Evolutionary conservation across 1,140 invertebrate genomes (phyloP).

Genomic region (Drosophila lacertosa): DNA sequence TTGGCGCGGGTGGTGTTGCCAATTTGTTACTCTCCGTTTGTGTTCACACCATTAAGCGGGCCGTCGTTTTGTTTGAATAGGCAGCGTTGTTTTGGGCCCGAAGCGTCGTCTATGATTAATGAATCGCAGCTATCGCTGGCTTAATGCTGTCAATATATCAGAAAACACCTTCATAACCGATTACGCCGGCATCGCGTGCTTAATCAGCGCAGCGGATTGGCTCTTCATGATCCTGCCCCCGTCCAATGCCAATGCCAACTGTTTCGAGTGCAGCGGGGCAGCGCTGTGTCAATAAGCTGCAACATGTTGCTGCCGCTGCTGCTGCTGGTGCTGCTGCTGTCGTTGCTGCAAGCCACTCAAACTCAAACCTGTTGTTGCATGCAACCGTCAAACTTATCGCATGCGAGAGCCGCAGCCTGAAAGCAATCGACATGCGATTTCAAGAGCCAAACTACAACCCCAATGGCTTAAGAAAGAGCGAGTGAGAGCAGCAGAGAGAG

Average conservation of each 20-base stretch:
- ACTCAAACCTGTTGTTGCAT: slow-evolving; percentile 70
- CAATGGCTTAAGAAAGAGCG: slow-evolving; percentile 1
- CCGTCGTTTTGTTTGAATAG: slow-evolving; percentile 63
- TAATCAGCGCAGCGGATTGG: slow-evolving; percentile 47
- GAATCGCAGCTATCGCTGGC: slow-evolving; percentile 56
- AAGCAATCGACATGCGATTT: not conserved
- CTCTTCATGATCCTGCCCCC: slow-evolving; percentile 61
- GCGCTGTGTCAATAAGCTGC: slow-evolving; percentile 39
- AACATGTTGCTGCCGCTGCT: slow-evolving; percentile 60
- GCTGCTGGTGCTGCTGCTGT: slow-evolving; percentile 54
- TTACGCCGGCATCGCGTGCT: slow-evolving; percentile 61
- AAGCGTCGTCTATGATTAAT: slow-evolving; percentile 80
- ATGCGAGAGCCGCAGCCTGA: slow-evolving; percentile 49
- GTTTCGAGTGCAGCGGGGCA: slow-evolving; percentile 21
- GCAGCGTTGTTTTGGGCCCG: slow-evolving; percentile 14
- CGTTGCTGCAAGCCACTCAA: slow-evolving; percentile 32
- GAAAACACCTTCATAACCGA: slow-evolving; percentile 60
- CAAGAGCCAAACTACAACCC: slow-evolving; percentile 47
- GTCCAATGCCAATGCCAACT: slow-evolving; percentile 51
- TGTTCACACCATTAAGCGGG: slow-evolving; percentile 77
- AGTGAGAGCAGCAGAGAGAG: not conserved
- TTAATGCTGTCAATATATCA: slow-evolving; percentile 81
- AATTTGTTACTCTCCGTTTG: slow-evolving; percentile 64
- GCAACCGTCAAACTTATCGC: slow-evolving; percentile 51
- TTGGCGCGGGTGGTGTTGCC: slow-evolving; percentile 41